phyloP scores from a whole-genome alignment of 2,797 vertebrate genomes.

The Lindbergichthys nudifrons region DNA sequence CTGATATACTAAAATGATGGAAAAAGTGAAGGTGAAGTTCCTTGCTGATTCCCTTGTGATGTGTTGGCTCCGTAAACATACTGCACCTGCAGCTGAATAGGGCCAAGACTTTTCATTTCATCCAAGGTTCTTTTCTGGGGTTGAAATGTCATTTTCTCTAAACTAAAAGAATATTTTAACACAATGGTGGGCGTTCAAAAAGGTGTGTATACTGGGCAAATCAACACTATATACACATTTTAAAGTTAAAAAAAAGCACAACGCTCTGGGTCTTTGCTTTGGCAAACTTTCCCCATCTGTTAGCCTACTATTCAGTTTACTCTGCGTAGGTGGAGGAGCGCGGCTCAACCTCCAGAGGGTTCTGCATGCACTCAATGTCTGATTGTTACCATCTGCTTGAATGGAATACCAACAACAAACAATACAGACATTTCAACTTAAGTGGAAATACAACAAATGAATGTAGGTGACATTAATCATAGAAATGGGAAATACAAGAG shows the following conservation, averaged over 20 bases:
- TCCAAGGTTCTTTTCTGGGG: background rate
- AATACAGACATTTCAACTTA: background rate
- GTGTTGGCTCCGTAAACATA: background rate
- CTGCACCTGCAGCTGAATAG: background rate
- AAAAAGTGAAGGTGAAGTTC: background rate
- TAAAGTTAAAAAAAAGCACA: background rate
- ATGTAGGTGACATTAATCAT: background rate
- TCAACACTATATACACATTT: background rate
- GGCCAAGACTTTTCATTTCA: conserved; percentile 2
- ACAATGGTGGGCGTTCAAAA: conserved; percentile 1
- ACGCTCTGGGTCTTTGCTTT: conserved; percentile 9
- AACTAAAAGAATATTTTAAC: conserved; percentile 31
- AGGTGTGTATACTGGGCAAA: conserved; percentile 4
- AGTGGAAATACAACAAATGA: background rate
- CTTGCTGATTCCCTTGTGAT: background rate
- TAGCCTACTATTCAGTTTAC: conserved; percentile 15
- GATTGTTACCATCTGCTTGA: conserved; percentile 40
- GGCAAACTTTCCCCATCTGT: conserved; percentile 38
- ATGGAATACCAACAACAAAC: conserved; percentile 14
- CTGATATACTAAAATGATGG: background rate
- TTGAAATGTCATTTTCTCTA: conserved; percentile 5
- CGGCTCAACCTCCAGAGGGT: conserved; percentile 26
- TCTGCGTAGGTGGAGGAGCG: conserved; percentile 44
- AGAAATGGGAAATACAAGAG: background rate
- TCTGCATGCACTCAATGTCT: conserved; percentile 10